Evolutionary conservation across 1,140 invertebrate species (phyloP).

Genomic region (Luehdorfia chinensis): DNA sequence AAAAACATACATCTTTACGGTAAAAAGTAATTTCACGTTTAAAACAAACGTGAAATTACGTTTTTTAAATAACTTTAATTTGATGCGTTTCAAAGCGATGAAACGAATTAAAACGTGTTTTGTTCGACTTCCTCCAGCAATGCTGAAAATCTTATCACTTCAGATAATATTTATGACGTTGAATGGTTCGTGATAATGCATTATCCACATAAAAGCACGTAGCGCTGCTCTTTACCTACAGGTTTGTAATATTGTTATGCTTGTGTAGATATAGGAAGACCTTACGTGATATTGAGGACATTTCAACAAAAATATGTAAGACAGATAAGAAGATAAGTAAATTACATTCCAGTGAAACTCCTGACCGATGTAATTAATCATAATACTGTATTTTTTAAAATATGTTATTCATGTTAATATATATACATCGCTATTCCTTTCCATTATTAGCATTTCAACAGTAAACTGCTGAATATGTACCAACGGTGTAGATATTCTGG

Average conservation of each 20-base stretch:
- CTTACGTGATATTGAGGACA: slow-evolving; percentile 22
- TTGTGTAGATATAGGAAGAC: slow-evolving; percentile 20
- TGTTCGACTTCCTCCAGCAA: slow-evolving; percentile 33
- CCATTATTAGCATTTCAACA: too few species aligned
- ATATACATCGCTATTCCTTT: too few species aligned
- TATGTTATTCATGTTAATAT: too few species aligned
- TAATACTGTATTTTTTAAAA: too few species aligned
- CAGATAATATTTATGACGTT: slow-evolving; percentile 54
- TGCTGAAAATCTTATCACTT: slow-evolving; percentile 53
- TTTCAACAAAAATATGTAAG: slow-evolving; percentile 13
- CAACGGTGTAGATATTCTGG: too few species aligned
- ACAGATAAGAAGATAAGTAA: slow-evolving; percentile 12
- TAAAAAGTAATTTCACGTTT: too few species aligned
- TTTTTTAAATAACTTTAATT: too few species aligned
- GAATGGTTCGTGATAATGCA: slow-evolving; percentile 47
- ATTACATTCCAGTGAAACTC: not conserved
- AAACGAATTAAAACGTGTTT: slow-evolving; percentile 56
- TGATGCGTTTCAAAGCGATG: too few species aligned
- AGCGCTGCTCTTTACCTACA: slow-evolving; percentile 27
- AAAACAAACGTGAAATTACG: too few species aligned
- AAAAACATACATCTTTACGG: too few species aligned
- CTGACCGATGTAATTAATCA: too few species aligned
- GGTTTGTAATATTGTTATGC: slow-evolving; percentile 22
- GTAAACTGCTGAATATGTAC: too few species aligned
- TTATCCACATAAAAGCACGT: slow-evolving; percentile 59